Evolutionary conservation across 2,888 invertebrate genomes (phyloP).

Genomic region (Mythimna impura): DNA sequence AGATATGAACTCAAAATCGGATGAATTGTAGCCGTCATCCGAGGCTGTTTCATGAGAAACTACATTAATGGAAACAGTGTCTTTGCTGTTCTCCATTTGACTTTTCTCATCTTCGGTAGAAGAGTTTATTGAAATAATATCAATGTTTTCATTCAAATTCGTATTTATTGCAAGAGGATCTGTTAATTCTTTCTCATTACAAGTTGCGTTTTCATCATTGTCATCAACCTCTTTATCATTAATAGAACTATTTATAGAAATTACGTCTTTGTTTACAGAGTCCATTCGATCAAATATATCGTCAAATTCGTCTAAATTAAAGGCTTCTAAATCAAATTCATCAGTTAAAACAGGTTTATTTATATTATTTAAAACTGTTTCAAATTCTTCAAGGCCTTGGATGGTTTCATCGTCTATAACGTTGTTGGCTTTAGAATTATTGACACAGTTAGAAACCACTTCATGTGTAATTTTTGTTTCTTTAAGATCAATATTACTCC

Average conservation of each 20-base stretch:
- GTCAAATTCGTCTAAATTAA: constrained; percentile 45
- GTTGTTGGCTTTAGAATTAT: neutral
- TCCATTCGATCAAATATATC: constrained; percentile 31
- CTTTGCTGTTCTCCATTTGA: constrained; percentile 14
- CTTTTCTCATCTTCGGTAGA: constrained; percentile 23
- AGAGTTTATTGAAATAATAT: constrained; percentile 49
- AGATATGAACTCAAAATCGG: constrained; percentile 84
- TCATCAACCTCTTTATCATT: neutral
- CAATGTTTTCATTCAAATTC: constrained; percentile 19
- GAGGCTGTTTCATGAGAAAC: constrained; percentile 27
- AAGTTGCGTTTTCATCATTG: neutral
- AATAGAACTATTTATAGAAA: neutral
- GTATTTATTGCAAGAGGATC: neutral
- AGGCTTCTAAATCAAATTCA: constrained; percentile 6
- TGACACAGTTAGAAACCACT: neutral
- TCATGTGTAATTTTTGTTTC: neutral
- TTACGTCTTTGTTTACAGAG: neutral
- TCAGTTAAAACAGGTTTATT: neutral
- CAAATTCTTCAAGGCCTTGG: constrained; percentile 43
- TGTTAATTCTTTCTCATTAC: neutral
- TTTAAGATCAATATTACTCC: neutral
- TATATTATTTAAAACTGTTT: constrained; percentile 33
- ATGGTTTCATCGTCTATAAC: constrained; percentile 11
- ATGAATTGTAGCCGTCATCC: constrained; percentile 76
- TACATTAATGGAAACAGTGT: constrained; percentile 1